Percentiles rank a stretch among this genome's conserved stretches.
These are phyloP conservation scores for Achroia grisella DNA, from an alignment of 1,140 invertebrate genomes.

Conservation along the genomic window DNA sequence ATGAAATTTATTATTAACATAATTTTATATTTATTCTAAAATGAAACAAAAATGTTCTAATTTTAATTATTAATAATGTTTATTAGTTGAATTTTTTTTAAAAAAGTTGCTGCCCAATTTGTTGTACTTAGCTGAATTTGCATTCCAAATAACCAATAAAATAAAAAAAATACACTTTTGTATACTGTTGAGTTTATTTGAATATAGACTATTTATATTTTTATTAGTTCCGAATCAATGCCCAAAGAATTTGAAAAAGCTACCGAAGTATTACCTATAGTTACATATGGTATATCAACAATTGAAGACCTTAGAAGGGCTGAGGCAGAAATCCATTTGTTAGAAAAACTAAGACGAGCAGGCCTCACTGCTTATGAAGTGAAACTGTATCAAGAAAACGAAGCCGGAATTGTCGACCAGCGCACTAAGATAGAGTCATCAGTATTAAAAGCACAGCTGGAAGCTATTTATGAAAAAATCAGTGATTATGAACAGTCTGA, in stretches of 20 bases:
- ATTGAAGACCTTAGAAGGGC: constrained; percentile 43
- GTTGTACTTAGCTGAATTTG: too few relatives aligned
- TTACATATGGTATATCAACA: constrained; percentile 52
- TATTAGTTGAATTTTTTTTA: too few relatives aligned
- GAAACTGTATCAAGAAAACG: constrained; percentile 53
- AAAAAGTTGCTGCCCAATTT: too few relatives aligned
- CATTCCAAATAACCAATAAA: too few relatives aligned
- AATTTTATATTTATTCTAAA: too few relatives aligned
- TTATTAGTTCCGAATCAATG: constrained; percentile 43
- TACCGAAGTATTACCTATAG: constrained; percentile 55
- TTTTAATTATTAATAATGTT: too few relatives aligned
- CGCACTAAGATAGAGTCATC: constrained; percentile 42
- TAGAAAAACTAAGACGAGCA: constrained; percentile 52
- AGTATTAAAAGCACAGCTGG: constrained; percentile 36
- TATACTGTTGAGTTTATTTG: too few relatives aligned
- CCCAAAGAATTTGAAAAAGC: constrained; percentile 59
- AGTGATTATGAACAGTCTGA: constrained; percentile 25
- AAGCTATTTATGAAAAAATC: constrained; percentile 48
- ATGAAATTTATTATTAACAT: too few relatives aligned
- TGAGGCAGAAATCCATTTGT: constrained; percentile 44
- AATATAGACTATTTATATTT: constrained; percentile 8
- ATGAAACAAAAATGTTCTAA: too few relatives aligned
- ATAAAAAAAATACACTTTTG: too few relatives aligned
- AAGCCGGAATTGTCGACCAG: constrained; percentile 43
- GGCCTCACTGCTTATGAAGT: constrained; percentile 54